Evolutionary conservation across 1,140 invertebrate genomes (phyloP), one percentile per base, ranked within the genome.

Genomic region (Acromyrmex charruanus): DNA sequence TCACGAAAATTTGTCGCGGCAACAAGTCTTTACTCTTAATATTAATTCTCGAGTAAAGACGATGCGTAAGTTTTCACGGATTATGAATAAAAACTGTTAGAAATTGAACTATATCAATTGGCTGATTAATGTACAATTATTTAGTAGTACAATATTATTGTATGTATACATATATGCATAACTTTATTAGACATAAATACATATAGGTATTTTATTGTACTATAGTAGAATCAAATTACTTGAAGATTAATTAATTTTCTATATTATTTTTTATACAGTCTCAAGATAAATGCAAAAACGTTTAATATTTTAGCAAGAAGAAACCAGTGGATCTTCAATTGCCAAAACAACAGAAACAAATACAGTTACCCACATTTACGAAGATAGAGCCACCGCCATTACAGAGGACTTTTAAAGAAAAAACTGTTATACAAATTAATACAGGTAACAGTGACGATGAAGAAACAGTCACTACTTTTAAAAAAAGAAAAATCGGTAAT

Each of bases 391-490:
- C 92, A 14, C 74, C 95, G 58, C 95, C 95, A 1, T 93, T 95
- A 2, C 93, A 95, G 10, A 96, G 95, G 75, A 96, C 95, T 59
- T 97, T 97, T 82, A 97, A 96, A 90, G 97, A 97, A 90, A 97
- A 97, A 94, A 96, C 95, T 7, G 35, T 95, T 25, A 92, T 91
- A 7, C 86, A 90, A 49, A 93, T 97, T 12, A 92, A 94, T 7
- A 93, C 92, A 35, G 94, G 96, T 49, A 95, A 96, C 66, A 95
- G 95, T 51, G 95, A 96, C 55, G 93, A 94, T 0, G 95, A 95
- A 55, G 88, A 59, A 18, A 90, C 90, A 55, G 92, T 94, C 3
- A 93, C 94, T 31, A 93, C 92, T 10, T 97, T 97, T 88, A 97
- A 97, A 79, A 97, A 97, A 91, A 93, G 97, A 66, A 97, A 97